Percentiles rank a stretch among this genome's conserved stretches.
Evolutionary conservation across 2,888 invertebrate species (phyloP).

Genomic region (Chalcis sispes): DNA sequence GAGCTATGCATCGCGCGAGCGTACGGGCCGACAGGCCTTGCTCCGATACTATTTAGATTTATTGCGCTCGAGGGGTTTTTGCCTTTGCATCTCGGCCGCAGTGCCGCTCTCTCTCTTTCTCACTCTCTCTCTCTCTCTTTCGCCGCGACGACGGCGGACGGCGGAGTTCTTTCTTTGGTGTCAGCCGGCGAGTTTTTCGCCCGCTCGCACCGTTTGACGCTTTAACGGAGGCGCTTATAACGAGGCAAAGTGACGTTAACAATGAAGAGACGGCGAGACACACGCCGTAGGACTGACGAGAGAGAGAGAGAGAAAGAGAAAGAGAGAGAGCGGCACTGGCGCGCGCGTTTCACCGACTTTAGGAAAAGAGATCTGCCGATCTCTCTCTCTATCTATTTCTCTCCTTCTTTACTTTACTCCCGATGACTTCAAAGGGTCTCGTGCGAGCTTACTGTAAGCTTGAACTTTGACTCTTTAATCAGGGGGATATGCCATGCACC

Average conservation of each 20-base stretch:
- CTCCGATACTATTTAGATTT: conserved; percentile 64
- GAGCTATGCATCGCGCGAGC: not conserved
- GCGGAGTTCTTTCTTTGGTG: too few species aligned
- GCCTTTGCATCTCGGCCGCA: conserved; percentile 21
- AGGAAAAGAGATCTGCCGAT: conserved; percentile 32
- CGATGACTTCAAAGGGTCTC: too few species aligned
- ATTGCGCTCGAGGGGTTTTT: conserved; percentile 54
- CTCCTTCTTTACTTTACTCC: too few species aligned
- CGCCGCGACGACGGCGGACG: too few species aligned
- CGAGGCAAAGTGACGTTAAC: conserved; percentile 55
- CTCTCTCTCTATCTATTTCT: not conserved
- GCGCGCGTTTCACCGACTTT: not conserved
- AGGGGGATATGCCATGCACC: not conserved
- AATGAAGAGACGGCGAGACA: conserved; percentile 34
- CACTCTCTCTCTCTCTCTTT: conserved; percentile 1
- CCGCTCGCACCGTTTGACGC: conserved; percentile 31
- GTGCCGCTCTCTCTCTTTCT: conserved; percentile 24
- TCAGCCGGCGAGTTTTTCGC: conserved; percentile 7
- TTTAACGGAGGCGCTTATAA: conserved; percentile 36
- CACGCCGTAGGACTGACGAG: too few species aligned
- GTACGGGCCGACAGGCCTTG: conserved; percentile 59
- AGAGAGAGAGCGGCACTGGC: not conserved
- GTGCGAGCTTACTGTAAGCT: too few species aligned
- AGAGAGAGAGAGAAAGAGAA: too few species aligned
- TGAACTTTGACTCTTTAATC: conserved; percentile 51